Evolutionary conservation across 2,113 vertebrate genomes (phyloP).

Genomic region (Grammomys surdaster): DNA sequence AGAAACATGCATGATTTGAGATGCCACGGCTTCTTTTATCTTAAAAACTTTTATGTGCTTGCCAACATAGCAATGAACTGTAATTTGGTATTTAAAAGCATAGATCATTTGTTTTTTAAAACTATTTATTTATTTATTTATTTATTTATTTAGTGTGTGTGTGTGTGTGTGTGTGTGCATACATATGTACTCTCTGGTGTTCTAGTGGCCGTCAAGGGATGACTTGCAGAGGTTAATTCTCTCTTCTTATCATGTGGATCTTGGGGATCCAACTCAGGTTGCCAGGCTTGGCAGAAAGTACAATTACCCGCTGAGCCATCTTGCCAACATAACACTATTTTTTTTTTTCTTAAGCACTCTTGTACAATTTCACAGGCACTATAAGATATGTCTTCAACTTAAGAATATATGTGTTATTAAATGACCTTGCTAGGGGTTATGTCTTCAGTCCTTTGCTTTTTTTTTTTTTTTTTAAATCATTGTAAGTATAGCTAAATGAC

Average conservation of each 20-base stretch:
- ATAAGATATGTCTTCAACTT: neutral
- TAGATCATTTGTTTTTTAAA: neutral
- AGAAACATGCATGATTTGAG: neutral
- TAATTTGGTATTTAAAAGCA: neutral
- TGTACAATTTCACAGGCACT: neutral
- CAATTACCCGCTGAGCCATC: neutral
- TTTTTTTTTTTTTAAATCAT: neutral
- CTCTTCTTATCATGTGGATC: neutral
- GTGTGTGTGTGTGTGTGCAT: neutral
- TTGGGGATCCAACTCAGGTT: neutral
- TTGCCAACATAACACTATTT: neutral
- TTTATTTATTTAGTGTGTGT: neutral
- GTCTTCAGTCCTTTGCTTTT: neutral
- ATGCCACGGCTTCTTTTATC: slow-evolving; percentile 7
- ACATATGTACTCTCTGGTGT: neutral
- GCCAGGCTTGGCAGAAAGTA: neutral
- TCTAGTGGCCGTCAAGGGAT: neutral
- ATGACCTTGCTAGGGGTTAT: slow-evolving; percentile 14
- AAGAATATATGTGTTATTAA: neutral
- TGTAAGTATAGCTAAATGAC: neutral
- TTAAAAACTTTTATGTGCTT: neutral
- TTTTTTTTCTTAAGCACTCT: neutral
- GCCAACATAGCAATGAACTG: neutral
- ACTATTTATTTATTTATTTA: neutral
- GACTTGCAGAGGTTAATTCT: neutral